Evolutionary conservation across 2,113 vertebrate species (phyloP).

Genomic region (Elachura formosa): DNA sequence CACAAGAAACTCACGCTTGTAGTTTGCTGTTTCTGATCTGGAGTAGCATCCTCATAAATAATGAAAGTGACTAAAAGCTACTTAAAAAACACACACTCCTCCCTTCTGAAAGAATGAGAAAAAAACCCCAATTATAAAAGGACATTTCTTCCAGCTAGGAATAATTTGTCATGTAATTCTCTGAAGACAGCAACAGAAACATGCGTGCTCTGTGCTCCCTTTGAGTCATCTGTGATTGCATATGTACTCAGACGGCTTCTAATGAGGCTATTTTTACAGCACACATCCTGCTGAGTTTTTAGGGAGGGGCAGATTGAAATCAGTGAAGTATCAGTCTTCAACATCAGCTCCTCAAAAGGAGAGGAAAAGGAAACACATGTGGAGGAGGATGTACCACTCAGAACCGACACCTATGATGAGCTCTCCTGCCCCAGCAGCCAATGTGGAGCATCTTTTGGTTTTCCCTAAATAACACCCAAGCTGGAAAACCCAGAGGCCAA

Average conservation of each 20-base stretch:
- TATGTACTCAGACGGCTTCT: conserved; percentile 31
- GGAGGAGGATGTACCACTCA: neutral
- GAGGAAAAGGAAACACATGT: neutral
- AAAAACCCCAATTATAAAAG: conserved; percentile 54
- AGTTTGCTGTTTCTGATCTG: conserved; percentile 49
- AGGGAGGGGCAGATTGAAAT: neutral
- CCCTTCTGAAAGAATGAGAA: conserved; percentile 44
- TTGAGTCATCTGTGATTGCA: conserved; percentile 40
- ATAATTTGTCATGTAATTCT: conserved; percentile 68
- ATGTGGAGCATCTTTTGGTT: neutral
- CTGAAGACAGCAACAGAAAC: conserved; percentile 55
- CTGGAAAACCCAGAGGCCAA: neutral
- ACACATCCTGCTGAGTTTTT: conserved; percentile 46
- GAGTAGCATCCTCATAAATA: conserved; percentile 60
- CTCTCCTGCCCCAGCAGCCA: neutral
- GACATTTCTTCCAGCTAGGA: conserved; percentile 61
- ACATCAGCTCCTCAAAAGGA: conserved; percentile 12
- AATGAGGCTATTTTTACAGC: conserved; percentile 57
- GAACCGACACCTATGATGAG: neutral
- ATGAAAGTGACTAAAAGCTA: conserved; percentile 67
- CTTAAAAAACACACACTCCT: conserved; percentile 61
- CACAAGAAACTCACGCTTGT: neutral
- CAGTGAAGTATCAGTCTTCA: neutral
- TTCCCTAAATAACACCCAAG: neutral
- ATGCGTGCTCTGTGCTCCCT: neutral